Base-by-base conservation (phyloP, 1,140 invertebrate genomes). In the Paracyclopina nana region DNA sequence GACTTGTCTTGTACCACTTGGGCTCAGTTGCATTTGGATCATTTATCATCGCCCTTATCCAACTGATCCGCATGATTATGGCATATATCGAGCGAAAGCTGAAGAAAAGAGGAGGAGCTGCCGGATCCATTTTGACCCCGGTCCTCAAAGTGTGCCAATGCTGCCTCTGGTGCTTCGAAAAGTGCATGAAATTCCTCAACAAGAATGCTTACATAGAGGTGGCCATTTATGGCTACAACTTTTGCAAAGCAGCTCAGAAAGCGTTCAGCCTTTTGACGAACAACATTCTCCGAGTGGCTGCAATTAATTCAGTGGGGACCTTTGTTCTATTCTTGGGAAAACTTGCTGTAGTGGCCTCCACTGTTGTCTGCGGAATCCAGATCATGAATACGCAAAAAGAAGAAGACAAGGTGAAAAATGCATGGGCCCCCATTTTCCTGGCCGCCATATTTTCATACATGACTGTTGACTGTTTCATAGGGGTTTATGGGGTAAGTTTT, bases 281-380 rank as follows among this genome's bases (percentile, higher is more conserved):
- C 56, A 91, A 95, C 66, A 79, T 78, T 1, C 61, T 94, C 27
- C 76, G 86, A 71, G 77, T 95, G 51, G 79, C 81, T 9, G 83
- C 86, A 0, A 84, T 95, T 41, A 94, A 95, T 65, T 81, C 82
- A 57, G 74, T 94, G 28, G 88, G 88, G 6, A 86, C 92, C 64
- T 94, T 95, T 62, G 79, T 95, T 41, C 69, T 96, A 5, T 90
- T 96, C 60, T 63, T 95, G 44, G 84, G 82, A 25, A 95, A 95
- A 70, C 65, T 76, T 12, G 78, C 80, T 59, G 78, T 86, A 8
- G 82, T 90, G 27, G 81, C 83, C 8, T 76, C 79, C 0, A 66
- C 88, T 27, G 71, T 82, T 40, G 73, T 88, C 57, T 60, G 72
- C 30, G 76, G 75, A 2, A 65, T 75, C 28, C 67, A 72, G 55